These are phyloP conservation scores for Drosophila sturtevanti DNA, from an alignment of 1,140 invertebrate species.

Conservation along the genomic window DNA sequence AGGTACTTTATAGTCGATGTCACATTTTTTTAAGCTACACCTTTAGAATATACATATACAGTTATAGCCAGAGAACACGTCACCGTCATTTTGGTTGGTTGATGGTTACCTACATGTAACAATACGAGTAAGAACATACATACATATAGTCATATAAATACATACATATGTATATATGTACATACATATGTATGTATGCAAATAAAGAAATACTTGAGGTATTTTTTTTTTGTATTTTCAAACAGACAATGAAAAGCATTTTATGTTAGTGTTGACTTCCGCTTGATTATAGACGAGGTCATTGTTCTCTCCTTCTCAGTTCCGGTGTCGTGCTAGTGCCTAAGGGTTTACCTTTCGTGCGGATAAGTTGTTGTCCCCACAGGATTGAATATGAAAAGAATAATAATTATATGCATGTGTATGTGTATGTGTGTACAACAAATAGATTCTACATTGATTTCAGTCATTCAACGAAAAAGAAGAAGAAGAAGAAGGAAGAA, in stretches of 20 bases:
- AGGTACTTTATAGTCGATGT: neutral
- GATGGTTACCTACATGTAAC: neutral
- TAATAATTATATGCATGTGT: neutral
- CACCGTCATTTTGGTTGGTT: slow-evolving; percentile 12
- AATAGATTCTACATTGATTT: slow-evolving; percentile 12
- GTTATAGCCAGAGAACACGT: slow-evolving; percentile 45
- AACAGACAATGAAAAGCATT: slow-evolving; percentile 26
- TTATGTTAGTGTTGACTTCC: slow-evolving; percentile 38
- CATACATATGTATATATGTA: neutral
- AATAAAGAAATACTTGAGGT: slow-evolving; percentile 38
- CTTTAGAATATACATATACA: slow-evolving; percentile 12
- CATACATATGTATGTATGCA: slow-evolving; percentile 28
- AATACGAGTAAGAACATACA: neutral
- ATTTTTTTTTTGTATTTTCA: neutral
- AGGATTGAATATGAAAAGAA: slow-evolving; percentile 2
- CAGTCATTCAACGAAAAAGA: too few species aligned
- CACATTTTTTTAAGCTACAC: neutral
- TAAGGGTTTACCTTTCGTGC: slow-evolving; percentile 6
- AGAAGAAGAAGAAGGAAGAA: too few species aligned
- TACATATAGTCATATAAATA: neutral
- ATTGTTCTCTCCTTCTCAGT: slow-evolving; percentile 29
- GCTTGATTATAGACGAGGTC: slow-evolving; percentile 39
- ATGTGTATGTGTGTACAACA: neutral
- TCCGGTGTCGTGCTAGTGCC: neutral
- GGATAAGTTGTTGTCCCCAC: neutral